Conservation (phyloP, 2,797 vertebrate genomes). For the Clarias laeviceps region DNA sequence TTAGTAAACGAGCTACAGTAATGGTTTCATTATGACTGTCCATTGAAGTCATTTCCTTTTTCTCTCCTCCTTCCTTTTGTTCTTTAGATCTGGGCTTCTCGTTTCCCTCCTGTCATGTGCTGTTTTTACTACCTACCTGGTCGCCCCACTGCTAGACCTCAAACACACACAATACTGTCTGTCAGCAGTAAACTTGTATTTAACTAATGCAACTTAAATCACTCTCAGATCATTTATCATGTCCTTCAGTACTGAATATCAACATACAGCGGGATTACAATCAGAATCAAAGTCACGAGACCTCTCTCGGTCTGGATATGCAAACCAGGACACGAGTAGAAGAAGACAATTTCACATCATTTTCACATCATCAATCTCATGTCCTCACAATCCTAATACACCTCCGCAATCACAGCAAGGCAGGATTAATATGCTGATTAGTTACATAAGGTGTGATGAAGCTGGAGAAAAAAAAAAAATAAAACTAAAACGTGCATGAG, state of each 20-base stretch:
- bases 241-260: not conserved
- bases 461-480: not conserved
- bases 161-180: not conserved
- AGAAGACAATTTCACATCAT: not conserved
- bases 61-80: conserved; percentile 24
- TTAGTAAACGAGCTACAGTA: conserved; percentile 19
- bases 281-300: not conserved
- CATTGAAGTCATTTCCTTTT: conserved; percentile 26
- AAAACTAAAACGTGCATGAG: not conserved
- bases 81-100: conserved; percentile 9
- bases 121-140: not conserved
- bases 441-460: not conserved
- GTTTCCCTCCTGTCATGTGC: not conserved
- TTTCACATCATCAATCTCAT: too few species aligned
- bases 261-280: not conserved
- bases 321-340: not conserved
- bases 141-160: conserved; percentile 2
- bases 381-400: not conserved
- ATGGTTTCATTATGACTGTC: conserved; percentile 35
- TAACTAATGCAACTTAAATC: not conserved
- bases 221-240: not conserved
- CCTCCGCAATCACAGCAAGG: too few species aligned
- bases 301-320: not conserved
- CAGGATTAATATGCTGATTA: not conserved
- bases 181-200: not conserved